Base-by-base conservation (phyloP, 2,797 vertebrate species). In the Thamnophis elegans region DNA sequence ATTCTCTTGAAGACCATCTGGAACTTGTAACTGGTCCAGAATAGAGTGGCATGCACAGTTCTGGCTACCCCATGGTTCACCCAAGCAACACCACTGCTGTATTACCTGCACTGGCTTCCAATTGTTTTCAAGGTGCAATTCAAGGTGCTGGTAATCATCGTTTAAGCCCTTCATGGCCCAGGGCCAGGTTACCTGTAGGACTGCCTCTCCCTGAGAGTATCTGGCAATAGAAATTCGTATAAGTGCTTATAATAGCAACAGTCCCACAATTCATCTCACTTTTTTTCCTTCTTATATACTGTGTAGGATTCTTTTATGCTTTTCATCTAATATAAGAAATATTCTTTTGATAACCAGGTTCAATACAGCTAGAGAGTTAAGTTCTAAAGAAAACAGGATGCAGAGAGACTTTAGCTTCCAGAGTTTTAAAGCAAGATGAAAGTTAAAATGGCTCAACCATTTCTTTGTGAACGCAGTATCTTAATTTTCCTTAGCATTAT, bases 151-250 rank as follows among this genome's bases (percentile, higher is more conserved):
- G n/a, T 73, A 32, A 36, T 73, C 7, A 73, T 16, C 65, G 73
- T 73, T 73, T 32, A 73, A 73, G 6, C n/a, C 65, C 65, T 73
- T 32, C 65, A 73, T 20, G 65, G 68, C 32, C 14, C 32, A 36
- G n/a, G n/a, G n/a, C 65, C 65, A 68, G 68, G 32, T 73, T 73
- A 73, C 32, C 32, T 73, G 68, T 73, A 36, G 16, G 68, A 36
- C 12, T 9, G 16, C 14, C 68, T 73, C 6, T 78, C 16, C 18
- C 68, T 78, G 68, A 18, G 7, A 1, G 18, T 78, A 42, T 78
- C 68, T 78, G 36, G 32, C 73, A 91, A 25, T 5, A 73, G 54
- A 36, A 78, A n/a, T 89, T 94, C 73, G n/a, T 92, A 91, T 89
- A 93, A 92, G 54, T 25, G 51, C 94, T 28, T 89, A 22, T 55